Evolutionary conservation across 2,113 vertebrate genomes (phyloP), one percentile per base, ranked within the genome.

Genomic region (Vidua macroura): DNA sequence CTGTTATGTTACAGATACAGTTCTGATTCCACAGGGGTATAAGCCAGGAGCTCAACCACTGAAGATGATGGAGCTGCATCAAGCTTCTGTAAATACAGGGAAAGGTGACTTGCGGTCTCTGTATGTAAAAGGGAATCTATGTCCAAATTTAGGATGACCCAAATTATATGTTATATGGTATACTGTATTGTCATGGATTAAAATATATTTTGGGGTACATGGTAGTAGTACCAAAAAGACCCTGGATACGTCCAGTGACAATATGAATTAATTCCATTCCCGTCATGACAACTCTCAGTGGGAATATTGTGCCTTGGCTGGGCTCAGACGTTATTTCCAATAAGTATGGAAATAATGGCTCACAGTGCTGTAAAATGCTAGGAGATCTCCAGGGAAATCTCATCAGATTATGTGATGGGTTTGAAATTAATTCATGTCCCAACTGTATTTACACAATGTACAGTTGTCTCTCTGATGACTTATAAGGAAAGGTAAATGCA

Each of bases 281-380:
- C 2, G 1, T 94, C 46, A 30, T 93, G 84, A 94, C 88, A 92
- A 33, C 67, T 96, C 85, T 92, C 96, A 59, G 39, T 95, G 96
- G 94, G 95, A 96, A 96, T 95, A 94, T 48, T 77, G 60, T 95
- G 69, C 53, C 43, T 97, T 96, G 88, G 49, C 90, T 96, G 96
- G 95, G 83, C 95, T 95, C 94, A 94, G 82, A 95, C 39, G 49
- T 96, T 95, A 62, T 97, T 98, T 98, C 95, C 96, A 97, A 93
- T 98, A 98, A 98, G 97, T 96, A 97, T 97, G 97, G 97, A 98
- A 98, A 97, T 98, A 93, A 96, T 95, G 95, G 90, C 96, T 97
- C 86, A 83, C 77, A 58, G 70, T 90, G 59, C 94, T 94, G 88
- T 81, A 88, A 52, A 89, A 88, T 85, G 87, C 86, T 93, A 74